These are phyloP conservation scores for Sceliomorpha sp. DNA, from an alignment of 2,888 invertebrate genomes.

Conservation along the genomic window DNA sequence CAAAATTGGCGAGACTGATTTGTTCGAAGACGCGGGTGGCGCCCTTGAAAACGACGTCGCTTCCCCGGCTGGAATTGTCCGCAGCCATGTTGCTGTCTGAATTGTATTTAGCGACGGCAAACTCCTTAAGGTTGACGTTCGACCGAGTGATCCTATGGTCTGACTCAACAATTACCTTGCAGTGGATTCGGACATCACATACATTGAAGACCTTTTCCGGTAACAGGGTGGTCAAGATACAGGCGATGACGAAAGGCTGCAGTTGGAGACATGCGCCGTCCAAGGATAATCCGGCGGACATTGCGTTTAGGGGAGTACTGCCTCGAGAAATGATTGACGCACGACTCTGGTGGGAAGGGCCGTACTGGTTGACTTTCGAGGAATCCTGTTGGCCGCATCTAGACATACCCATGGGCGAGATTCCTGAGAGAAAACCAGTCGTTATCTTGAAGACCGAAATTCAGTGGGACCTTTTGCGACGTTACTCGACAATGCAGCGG, in stretches of 20 bases:
- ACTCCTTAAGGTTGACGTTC: conserved; percentile 1
- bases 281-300: too few species aligned
- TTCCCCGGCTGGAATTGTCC: conserved; percentile 45
- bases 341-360: conserved; percentile 33
- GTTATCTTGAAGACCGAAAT: background rate
- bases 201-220: conserved; percentile 41
- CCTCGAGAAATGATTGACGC: conserved; percentile 47
- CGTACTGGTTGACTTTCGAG: conserved; percentile 44
- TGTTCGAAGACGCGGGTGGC: conserved; percentile 42
- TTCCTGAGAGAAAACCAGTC: background rate
- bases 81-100: too few species aligned
- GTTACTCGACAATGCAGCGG: conserved; percentile 2
- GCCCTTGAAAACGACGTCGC: conserved; percentile 25
- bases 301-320: too few species aligned
- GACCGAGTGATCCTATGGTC: background rate
- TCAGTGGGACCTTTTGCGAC: background rate
- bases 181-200: conserved; percentile 19
- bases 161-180: conserved; percentile 4
- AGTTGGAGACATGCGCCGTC: conserved; percentile 47
- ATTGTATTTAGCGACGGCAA: conserved; percentile 47
- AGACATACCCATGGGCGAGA: background rate
- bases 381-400: conserved; percentile 4
- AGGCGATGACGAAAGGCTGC: conserved; percentile 13
- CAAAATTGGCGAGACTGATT: too few species aligned
- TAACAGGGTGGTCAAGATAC: conserved; percentile 52